Percentiles rank a stretch among this genome's conserved stretches.
These are phyloP conservation scores for Bugulina stolonifera DNA, from an alignment of 2,888 invertebrate genomes.

Conservation along the genomic window DNA sequence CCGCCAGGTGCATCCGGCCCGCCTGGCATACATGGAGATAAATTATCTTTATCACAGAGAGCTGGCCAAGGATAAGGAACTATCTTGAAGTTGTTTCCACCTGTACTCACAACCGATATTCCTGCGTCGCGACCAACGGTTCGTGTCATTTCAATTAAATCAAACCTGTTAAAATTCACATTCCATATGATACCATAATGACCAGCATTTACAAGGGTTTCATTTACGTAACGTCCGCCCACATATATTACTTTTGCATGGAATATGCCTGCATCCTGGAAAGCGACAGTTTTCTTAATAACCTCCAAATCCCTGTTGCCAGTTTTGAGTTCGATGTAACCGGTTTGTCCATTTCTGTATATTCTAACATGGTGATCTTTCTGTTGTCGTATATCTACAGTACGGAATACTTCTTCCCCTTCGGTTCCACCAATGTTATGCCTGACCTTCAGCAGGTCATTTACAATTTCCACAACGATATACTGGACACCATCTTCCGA, in stretches of 20 bases:
- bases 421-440: slow-evolving; percentile 15
- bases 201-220: background rate
- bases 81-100: slow-evolving; percentile 36
- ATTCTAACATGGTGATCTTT: slow-evolving; percentile 3
- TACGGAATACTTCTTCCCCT: background rate
- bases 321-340: background rate
- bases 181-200: slow-evolving; percentile 23
- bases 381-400: slow-evolving; percentile 3
- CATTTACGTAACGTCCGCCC: background rate
- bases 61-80: slow-evolving; percentile 24
- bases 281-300: background rate
- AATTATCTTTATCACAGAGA: background rate
- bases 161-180: slow-evolving; percentile 1
- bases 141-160: background rate
- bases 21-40: background rate
- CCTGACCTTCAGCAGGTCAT: background rate
- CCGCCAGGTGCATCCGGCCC: background rate
- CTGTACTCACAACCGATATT: background rate
- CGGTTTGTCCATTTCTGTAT: background rate
- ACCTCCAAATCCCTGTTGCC: background rate
- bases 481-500: background rate
- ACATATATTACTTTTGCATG: background rate
- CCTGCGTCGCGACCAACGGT: background rate
- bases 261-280: background rate
- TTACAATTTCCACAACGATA: slow-evolving; percentile 5